Percentiles rank a stretch among this genome's conserved stretches.
These are phyloP conservation scores for Antigone vipio DNA, from an alignment of 2,113 vertebrate genomes.

Conservation along the genomic window DNA sequence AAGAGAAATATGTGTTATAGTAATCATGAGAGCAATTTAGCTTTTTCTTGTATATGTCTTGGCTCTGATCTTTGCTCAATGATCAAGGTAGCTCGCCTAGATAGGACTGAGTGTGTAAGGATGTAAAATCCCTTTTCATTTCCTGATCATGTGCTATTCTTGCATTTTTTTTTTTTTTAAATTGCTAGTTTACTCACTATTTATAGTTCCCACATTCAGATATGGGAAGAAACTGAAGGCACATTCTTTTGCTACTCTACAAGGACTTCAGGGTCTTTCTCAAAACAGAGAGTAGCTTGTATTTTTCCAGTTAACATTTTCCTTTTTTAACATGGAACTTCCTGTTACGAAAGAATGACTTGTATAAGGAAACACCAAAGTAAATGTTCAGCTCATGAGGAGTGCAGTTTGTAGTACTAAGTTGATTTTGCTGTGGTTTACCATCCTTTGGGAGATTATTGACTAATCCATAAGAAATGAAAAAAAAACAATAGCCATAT, in stretches of 20 bases:
- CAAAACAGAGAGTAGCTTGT: neutral
- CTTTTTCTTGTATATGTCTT: neutral
- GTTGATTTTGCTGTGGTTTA: neutral
- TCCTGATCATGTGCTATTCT: neutral
- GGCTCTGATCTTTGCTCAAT: neutral
- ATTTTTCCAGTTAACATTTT: slow-evolving; percentile 24
- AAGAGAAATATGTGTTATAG: neutral
- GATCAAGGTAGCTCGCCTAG: neutral
- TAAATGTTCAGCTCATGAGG: neutral
- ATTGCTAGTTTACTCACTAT: neutral
- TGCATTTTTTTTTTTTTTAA: neutral
- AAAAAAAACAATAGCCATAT: neutral
- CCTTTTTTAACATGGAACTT: neutral
- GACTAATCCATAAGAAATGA: neutral
- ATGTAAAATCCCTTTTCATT: neutral
- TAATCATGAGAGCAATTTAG: neutral
- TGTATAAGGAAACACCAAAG: neutral
- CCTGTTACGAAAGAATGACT: neutral
- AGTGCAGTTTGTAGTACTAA: neutral
- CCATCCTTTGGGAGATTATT: neutral
- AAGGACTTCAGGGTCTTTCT: neutral
- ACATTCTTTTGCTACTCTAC: neutral
- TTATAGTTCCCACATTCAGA: neutral
- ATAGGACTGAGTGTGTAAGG: neutral
- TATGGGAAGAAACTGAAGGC: slow-evolving; percentile 22